Base-by-base conservation (phyloP, 2,797 vertebrate genomes). In the Galago senegalensis region DNA sequence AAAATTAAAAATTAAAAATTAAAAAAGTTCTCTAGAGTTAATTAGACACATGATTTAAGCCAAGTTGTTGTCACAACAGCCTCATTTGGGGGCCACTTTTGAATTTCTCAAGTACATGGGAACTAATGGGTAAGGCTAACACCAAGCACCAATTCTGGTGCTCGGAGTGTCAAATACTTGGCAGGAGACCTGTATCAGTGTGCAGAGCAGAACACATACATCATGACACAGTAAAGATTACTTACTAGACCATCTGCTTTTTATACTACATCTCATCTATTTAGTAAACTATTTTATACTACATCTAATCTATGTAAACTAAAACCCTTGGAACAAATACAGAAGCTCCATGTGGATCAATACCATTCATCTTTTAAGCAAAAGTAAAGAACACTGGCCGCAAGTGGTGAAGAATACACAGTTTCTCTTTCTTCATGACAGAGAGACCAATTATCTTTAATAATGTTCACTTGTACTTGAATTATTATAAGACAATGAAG, bases 401-500 rank as follows among this genome's bases (percentile, higher is more conserved):
- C 9, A 84, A 89, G 31, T 49, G 34, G 29, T 67, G 6, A 91
- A 40, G 16, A 93, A 96, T 80, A 23, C 34, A 29, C 89, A 34
- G 37, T 82, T 83, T 69, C 29, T 58, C 49, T 63, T 69, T 75
- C 86, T n/a, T 72, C 82, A n/a, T 7, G 75, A 18, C 25, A 82
- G 5, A 87, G n/a, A 37, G 53, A 67, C 17, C 53, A 72, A 86
- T 25, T 69, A 79, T 87, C 79, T 95, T 93, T 58, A 92, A 91
- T 79, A 49, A 82, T 40, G 34, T 77, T 91, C 37, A 69, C n/a
- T 80, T 90, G 31, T 43, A 89, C 31, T 90, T 23, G 25, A 40
- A 53, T 76, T 87, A 92, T 86, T 73, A 23, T 60, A 69, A 85
- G 63, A 37, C 61, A 92, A 93, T 75, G 88, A 96, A 37, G 8